phyloP scores from a whole-genome alignment of 2,113 vertebrate genomes.

The Ictalurus furcatus region DNA sequence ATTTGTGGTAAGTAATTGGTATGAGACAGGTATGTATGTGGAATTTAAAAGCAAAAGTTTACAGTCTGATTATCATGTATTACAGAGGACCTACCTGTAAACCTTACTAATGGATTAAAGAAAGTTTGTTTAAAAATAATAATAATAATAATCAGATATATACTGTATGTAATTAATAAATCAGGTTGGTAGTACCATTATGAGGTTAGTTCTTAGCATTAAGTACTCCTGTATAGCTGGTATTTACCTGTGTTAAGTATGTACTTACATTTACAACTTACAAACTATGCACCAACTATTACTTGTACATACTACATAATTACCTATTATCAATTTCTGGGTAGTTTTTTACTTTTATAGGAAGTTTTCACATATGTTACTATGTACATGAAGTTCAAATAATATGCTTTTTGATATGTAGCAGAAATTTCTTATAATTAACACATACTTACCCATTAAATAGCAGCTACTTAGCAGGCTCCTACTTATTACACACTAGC shows the following conservation, averaged over 20 bases:
- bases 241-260: neutral
- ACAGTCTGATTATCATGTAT: neutral
- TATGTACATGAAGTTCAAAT: neutral
- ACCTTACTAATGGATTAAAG: neutral
- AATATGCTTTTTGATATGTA: neutral
- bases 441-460: neutral
- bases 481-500: neutral
- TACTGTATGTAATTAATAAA: neutral
- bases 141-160: neutral
- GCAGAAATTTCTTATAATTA: neutral
- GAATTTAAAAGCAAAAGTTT: neutral
- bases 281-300: neutral
- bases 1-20: neutral
- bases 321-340: neutral
- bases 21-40: neutral
- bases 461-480: neutral
- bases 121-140: neutral
- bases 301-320: neutral
- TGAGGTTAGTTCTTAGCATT: neutral
- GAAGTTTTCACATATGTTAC: neutral
- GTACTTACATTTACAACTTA: neutral
- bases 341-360: neutral
- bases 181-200: neutral
- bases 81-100: too few relatives aligned
- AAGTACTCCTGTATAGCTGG: neutral